Conservation (phyloP, 2,113 vertebrate genomes). For the Melanerpes formicivorus region DNA sequence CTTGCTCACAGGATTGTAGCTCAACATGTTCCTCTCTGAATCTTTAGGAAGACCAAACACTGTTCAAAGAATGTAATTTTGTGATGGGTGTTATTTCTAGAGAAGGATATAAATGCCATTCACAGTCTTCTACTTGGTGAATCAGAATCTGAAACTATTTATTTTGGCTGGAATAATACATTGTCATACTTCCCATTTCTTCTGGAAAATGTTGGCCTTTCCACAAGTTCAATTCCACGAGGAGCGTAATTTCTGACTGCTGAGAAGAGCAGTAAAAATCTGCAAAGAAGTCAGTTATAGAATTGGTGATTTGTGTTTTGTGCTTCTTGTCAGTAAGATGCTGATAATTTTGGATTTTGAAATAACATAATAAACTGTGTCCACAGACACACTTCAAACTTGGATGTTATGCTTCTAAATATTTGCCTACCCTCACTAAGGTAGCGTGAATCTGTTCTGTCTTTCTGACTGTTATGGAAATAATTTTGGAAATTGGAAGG, state of each 20-base stretch:
- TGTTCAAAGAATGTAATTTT: background rate
- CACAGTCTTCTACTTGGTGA: background rate
- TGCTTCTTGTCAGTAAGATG: background rate
- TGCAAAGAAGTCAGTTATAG: background rate
- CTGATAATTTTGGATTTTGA: background rate
- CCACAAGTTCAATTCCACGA: background rate
- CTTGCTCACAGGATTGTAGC: background rate
- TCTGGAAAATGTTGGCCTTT: conserved; percentile 54
- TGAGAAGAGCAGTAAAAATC: background rate
- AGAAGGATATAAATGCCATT: background rate
- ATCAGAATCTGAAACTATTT: conserved; percentile 14
- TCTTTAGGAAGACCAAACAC: background rate
- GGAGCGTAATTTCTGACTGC: background rate
- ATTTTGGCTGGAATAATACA: conserved; percentile 17
- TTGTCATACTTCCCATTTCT: background rate
- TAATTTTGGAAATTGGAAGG: background rate
- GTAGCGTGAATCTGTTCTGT: background rate
- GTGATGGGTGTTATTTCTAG: background rate
- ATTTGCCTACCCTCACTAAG: background rate
- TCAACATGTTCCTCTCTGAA: background rate
- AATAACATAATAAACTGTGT: background rate
- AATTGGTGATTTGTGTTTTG: background rate
- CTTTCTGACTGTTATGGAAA: background rate
- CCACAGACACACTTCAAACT: background rate
- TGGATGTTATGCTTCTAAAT: background rate